Evolutionary conservation across 2,797 vertebrate genomes (phyloP), one percentile per base, ranked within the genome.

Genomic region (Diplodus sargus): DNA sequence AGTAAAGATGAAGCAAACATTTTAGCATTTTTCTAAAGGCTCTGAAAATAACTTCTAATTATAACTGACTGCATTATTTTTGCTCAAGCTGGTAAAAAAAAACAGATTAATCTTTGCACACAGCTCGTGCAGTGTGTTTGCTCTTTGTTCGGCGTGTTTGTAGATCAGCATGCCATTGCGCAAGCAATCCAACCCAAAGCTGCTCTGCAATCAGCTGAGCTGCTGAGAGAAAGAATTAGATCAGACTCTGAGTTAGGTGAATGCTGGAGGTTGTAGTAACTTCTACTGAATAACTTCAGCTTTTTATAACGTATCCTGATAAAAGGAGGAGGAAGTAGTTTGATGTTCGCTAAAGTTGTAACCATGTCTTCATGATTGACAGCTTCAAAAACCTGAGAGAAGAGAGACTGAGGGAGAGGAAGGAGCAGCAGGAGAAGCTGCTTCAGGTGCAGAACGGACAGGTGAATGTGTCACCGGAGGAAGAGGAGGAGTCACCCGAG

Each of bases 301-400:
- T 69, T 45, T 68, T 59, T 28, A 5, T 14, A 76, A 78, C 58
- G 2, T 25, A 20, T 65, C 7, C 43, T 25, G 17, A 63, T 10
- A 4, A 11, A 4, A 16, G 8, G 2, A 45, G 25, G 3, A 64
- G 22, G 17, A 48, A 30, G 52, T 25, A 23, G 17, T 49, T 74
- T 39, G 57, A 25, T 9, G 54, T 76, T 11, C 25, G 42, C 6
- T 82, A 0, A 70, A 17, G 2, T 76, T 76, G 42, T 82, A 43
- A 84, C 58, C 4, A 0, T 76, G 39, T 23, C 15, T 62, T 77
- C 42, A 83, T 88, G 78, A 85, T 88, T 77, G 85, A 66, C 91
- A 99, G 97, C 90, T 96, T 96, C 81, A 91, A 82, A 87, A 83
- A 91, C 78, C 91, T 97, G 82, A 96, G 92, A 87, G 94, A 95